Conservation (phyloP, 2,113 vertebrate genomes). For the Salvelinus sp. region DNA sequence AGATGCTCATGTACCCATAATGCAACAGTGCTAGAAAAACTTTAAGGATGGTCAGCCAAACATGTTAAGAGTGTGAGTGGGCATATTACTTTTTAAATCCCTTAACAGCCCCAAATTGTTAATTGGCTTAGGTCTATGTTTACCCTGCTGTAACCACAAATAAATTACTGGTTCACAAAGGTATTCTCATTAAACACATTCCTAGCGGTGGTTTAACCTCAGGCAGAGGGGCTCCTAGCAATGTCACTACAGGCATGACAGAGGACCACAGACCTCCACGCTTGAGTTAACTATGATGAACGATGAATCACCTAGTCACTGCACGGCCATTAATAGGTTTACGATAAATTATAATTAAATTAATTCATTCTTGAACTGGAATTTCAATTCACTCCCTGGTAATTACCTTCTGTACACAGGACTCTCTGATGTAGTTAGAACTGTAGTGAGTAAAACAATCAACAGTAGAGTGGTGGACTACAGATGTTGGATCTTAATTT, state of each 20-base stretch:
- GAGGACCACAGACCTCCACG: slow-evolving; percentile 17
- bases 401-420: too few species aligned
- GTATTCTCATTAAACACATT: slow-evolving; percentile 66
- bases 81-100: not conserved
- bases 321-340: too few species aligned
- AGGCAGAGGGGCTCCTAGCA: slow-evolving; percentile 19
- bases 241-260: slow-evolving; percentile 9
- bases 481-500: too few species aligned
- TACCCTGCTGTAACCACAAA: slow-evolving; percentile 48
- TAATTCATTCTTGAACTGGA: too few species aligned
- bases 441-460: too few species aligned
- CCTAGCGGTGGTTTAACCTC: slow-evolving; percentile 46
- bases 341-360: too few species aligned
- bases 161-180: slow-evolving; percentile 46
- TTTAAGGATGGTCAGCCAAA: too few species aligned
- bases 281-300: slow-evolving; percentile 12
- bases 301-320: too few species aligned
- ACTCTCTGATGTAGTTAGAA: too few species aligned
- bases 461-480: too few species aligned
- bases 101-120: slow-evolving; percentile 48
- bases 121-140: slow-evolving; percentile 55
- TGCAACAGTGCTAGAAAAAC: slow-evolving; percentile 1
- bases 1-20: slow-evolving; percentile 28
- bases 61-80: too few species aligned
- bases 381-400: too few species aligned